These are phyloP conservation scores for Rhopalosiphum nymphaeae DNA, from an alignment of 2,888 invertebrate genomes.

Conservation along the genomic window DNA sequence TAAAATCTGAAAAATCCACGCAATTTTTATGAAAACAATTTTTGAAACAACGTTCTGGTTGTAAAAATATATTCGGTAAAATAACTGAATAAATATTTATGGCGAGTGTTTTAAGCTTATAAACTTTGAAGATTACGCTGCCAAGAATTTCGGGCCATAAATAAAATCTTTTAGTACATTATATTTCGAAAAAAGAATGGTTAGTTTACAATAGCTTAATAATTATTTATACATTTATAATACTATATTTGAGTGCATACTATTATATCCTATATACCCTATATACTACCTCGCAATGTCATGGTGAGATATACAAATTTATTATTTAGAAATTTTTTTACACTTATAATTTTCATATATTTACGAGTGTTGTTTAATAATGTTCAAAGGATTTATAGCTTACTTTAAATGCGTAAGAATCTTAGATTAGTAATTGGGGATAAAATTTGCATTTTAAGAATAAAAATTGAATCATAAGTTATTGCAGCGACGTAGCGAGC, in stretches of 20 bases:
- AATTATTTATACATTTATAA: not conserved
- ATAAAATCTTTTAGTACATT: conserved; percentile 47
- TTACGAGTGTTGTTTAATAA: not conserved
- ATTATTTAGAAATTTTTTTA: not conserved
- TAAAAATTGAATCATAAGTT: not conserved
- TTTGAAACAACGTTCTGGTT: conserved; percentile 13
- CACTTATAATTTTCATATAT: not conserved
- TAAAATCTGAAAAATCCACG: conserved; percentile 21
- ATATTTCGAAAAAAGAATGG: conserved; percentile 7
- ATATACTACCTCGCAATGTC: not conserved
- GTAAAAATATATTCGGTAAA: conserved; percentile 40
- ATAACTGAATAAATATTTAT: conserved; percentile 57
- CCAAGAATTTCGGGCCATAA: conserved; percentile 34
- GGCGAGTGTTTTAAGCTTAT: conserved; percentile 34
- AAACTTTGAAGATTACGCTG: conserved; percentile 37
- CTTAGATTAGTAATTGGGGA: not conserved
- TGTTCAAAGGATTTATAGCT: not conserved
- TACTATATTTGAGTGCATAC: not conserved
- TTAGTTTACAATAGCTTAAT: conserved; percentile 22
- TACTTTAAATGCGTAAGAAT: not conserved
- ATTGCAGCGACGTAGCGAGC: not conserved
- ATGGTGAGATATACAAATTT: not conserved
- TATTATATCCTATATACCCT: not conserved
- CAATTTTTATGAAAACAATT: conserved; percentile 35
- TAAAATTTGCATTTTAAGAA: not conserved